These are phyloP conservation scores for Edolisoma coerulescens DNA, from an alignment of 2,113 vertebrate species.

Conservation along the genomic window DNA sequence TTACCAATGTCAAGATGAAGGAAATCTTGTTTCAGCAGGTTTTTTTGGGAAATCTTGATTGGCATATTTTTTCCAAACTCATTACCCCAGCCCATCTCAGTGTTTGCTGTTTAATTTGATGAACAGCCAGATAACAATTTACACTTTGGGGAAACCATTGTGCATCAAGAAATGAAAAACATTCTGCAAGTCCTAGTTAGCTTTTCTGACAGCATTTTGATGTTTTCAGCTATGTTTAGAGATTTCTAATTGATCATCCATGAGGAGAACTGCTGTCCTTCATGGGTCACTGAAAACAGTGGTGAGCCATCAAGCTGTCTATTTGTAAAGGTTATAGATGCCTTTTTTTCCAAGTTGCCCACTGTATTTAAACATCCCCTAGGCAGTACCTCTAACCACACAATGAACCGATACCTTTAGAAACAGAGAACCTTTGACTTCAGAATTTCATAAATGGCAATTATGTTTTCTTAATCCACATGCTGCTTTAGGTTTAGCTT, in stretches of 20 bases:
- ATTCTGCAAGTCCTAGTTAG: neutral
- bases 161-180: neutral
- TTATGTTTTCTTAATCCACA: neutral
- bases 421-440: conserved; percentile 18
- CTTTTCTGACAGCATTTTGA: neutral
- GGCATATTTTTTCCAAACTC: neutral
- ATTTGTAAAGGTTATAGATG: neutral
- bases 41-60: neutral
- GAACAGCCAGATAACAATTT: neutral
- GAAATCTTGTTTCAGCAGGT: neutral
- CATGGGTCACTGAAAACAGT: neutral
- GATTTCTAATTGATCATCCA: neutral
- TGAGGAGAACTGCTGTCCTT: conserved; percentile 3
- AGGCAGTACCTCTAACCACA: neutral
- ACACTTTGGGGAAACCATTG: neutral
- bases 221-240: neutral
- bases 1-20: neutral
- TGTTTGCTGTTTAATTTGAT: neutral
- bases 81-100: neutral
- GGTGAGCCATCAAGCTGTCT: neutral
- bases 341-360: neutral
- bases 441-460: neutral
- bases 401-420: neutral
- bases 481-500: neutral
- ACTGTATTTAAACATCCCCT: neutral